phyloP scores from a whole-genome alignment of 2,113 vertebrate species.

The Gadus chalcogrammus region DNA sequence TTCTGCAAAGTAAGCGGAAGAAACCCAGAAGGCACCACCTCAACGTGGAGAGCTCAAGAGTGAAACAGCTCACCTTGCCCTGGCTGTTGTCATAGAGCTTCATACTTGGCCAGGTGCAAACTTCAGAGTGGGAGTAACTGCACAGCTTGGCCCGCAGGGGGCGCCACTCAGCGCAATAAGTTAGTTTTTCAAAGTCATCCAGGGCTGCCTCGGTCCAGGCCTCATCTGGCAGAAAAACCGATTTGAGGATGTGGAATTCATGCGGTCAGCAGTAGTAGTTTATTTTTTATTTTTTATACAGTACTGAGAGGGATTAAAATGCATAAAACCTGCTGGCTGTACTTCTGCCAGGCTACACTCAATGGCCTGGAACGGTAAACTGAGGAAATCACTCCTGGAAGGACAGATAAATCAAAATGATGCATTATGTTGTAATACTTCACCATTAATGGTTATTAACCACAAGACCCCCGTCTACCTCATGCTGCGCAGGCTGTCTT shows the following conservation, averaged over 20 bases:
- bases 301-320: not conserved
- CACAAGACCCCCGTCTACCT: constrained; percentile 63
- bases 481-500: constrained; percentile 72
- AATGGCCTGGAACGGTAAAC: constrained; percentile 91
- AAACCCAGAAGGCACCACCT: too few relatives aligned
- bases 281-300: too few relatives aligned
- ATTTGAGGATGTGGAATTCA: not conserved
- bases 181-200: constrained; percentile 80
- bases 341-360: constrained; percentile 86
- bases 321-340: constrained; percentile 73
- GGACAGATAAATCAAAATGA: constrained; percentile 1
- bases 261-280: not conserved
- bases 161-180: constrained; percentile 80
- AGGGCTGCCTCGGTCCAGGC: constrained; percentile 79
- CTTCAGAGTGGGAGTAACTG: constrained; percentile 79
- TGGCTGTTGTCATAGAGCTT: constrained; percentile 69
- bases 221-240: constrained; percentile 60
- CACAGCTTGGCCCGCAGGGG: constrained; percentile 83
- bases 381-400: constrained; percentile 89
- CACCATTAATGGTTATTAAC: not conserved
- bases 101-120: constrained; percentile 77
- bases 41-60: too few relatives aligned
- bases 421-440: not conserved
- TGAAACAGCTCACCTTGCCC: constrained; percentile 65
- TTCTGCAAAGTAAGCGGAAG: too few relatives aligned